phyloP scores from a whole-genome alignment of 2,888 invertebrate genomes.

The Papilio protenor region DNA sequence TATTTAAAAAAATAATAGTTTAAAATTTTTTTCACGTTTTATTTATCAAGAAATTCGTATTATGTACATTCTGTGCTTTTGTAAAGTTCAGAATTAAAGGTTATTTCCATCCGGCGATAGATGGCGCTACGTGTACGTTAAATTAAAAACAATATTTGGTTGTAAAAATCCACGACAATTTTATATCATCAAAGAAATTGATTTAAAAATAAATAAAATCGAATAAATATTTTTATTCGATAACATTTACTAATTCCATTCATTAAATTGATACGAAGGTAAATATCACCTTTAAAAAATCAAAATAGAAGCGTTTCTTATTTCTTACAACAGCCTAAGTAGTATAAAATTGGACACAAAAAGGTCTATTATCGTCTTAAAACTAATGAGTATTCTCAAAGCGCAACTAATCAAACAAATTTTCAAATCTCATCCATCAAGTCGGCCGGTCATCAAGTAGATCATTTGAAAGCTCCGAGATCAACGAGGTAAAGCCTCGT shows the following conservation, averaged over 20 bases:
- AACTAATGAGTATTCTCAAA: conserved; percentile 62
- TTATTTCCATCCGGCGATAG: conserved; percentile 51
- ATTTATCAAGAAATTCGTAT: not conserved
- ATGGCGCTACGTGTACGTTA: conserved; percentile 54
- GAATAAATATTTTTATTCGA: not conserved
- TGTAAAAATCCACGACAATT: too few relatives aligned
- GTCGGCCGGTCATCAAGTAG: conserved; percentile 66
- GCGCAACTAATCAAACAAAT: conserved; percentile 77
- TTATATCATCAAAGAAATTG: not conserved
- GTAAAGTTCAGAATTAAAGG: not conserved
- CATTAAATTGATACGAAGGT: not conserved
- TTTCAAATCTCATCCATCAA: conserved; percentile 77
- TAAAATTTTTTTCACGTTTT: too few relatives aligned
- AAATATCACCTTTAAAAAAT: not conserved
- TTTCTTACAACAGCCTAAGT: conserved; percentile 47
- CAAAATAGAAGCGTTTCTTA: conserved; percentile 49
- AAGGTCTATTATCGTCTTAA: conserved; percentile 59
- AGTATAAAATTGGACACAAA: conserved; percentile 50
- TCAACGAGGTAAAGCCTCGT: conserved; percentile 56
- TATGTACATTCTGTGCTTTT: not conserved
- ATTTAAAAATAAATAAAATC: not conserved
- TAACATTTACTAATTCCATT: not conserved
- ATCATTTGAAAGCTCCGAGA: conserved; percentile 66
- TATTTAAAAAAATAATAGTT: too few relatives aligned
- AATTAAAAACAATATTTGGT: not conserved